These are phyloP conservation scores for Silurus aristotelis DNA, from an alignment of 2,797 vertebrate species.

Conservation along the genomic window DNA sequence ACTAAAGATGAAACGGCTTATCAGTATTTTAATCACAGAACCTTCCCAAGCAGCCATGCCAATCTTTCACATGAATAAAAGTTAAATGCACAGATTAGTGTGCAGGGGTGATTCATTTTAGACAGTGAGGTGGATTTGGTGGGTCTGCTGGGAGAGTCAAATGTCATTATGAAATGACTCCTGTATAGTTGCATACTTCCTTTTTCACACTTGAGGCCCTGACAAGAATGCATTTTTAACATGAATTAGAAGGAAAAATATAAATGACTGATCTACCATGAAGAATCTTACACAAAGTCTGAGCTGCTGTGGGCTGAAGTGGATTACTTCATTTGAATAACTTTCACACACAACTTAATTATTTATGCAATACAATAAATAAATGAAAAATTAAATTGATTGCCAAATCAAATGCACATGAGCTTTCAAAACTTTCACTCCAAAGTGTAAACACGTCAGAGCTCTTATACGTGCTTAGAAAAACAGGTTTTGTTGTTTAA, in stretches of 20 bases:
- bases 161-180: neutral
- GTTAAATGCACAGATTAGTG: conserved; percentile 28
- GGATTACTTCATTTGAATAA: neutral
- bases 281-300: neutral
- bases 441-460: neutral
- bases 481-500: neutral
- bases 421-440: neutral
- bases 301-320: neutral
- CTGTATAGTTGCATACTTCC: conserved; percentile 20
- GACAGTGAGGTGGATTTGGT: neutral
- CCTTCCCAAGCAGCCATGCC: conserved; percentile 1
- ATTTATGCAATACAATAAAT: conserved; percentile 12
- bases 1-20: conserved; percentile 26
- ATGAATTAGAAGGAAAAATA: conserved; percentile 7
- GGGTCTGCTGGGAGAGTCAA: neutral
- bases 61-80: conserved; percentile 48
- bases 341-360: neutral
- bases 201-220: neutral
- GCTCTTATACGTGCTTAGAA: neutral
- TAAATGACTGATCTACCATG: neutral
- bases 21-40: conserved; percentile 28
- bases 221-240: neutral
- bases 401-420: neutral
- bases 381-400: neutral
- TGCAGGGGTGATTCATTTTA: neutral